Conservation (phyloP, 1,140 invertebrate genomes). For the Drosophila serrata region DNA sequence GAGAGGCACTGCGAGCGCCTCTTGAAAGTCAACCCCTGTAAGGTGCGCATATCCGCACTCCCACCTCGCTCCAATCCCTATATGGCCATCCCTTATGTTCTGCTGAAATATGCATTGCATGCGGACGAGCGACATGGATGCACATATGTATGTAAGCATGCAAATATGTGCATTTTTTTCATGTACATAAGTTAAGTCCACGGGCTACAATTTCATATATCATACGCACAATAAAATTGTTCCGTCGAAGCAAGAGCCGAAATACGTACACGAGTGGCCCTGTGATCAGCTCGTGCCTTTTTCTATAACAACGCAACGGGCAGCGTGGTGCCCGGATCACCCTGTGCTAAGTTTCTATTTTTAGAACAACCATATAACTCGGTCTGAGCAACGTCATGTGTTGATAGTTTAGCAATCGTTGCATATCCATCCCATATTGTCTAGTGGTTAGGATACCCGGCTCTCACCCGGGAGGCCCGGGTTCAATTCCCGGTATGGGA, state of each 20-base stretch:
- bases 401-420: background rate
- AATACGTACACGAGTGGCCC: background rate
- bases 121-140: background rate
- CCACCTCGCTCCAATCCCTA: background rate
- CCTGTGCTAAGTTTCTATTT: constrained; percentile 20
- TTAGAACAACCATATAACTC: background rate
- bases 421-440: constrained; percentile 86
- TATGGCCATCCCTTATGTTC: constrained; percentile 19
- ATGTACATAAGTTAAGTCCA: constrained; percentile 2
- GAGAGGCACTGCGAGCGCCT: constrained; percentile 49
- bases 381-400: no score
- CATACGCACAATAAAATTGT: background rate
- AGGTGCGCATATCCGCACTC: constrained; percentile 2
- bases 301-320: no score
- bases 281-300: background rate
- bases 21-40: constrained; percentile 24
- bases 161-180: background rate
- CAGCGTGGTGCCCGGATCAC: background rate
- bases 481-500: constrained; percentile 95
- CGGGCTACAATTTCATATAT: background rate
- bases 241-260: background rate
- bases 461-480: constrained; percentile 93
- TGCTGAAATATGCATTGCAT: constrained; percentile 42
- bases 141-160: background rate
- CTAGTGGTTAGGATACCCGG: constrained; percentile 95